Evolutionary conservation across 2,888 invertebrate genomes (phyloP), one percentile per base, ranked within the genome.

Genomic region (Drosophila limbata): DNA sequence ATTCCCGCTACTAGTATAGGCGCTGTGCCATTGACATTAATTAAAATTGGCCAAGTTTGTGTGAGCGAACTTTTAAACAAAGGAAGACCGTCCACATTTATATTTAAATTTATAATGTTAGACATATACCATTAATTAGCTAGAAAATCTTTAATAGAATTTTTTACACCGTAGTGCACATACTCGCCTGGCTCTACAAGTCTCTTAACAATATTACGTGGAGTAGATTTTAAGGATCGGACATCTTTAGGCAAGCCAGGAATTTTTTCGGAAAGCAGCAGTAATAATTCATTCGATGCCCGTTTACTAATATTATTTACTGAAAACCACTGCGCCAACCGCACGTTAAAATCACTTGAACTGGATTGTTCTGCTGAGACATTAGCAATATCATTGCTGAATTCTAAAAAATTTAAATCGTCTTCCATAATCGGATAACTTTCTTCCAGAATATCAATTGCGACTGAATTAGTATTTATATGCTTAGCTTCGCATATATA

Each of bases 31-130:
- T 40, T 40, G 40, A 40, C 17, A 17, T 40, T 15, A 17, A 40
- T 40, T 40, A 40, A 40, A 40, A 40, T 39, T 15, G 39, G 39
- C 39, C 39, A 39, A 39, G 39, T 15, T 39, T 39, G 39, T 15
- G 9, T 15, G 10, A 3, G 9, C 17, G 40, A 40, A 17, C 17
- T 40, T 40, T 40, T 40, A 10, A 5, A 25, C 25, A 25, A 25
- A 25, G 25, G 25, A 25, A 25, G 25, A 25, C 25, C 25, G 25
- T 25, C 25, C 25, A 25, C 25, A 25, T 39, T 39, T 4, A 39
- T 10, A 17, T 40, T 17, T 40, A 40, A 10, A 9, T 9, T n/a
- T 39, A 15, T 39, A 15, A 15, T 17, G 10, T 40, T 10, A 9
- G 15, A 40, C 6, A 10, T 9, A 9, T 15, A 40, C 15, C 17